Base-by-base conservation (phyloP, 2,888 invertebrate genomes). In the Chaetoderma sp. region DNA sequence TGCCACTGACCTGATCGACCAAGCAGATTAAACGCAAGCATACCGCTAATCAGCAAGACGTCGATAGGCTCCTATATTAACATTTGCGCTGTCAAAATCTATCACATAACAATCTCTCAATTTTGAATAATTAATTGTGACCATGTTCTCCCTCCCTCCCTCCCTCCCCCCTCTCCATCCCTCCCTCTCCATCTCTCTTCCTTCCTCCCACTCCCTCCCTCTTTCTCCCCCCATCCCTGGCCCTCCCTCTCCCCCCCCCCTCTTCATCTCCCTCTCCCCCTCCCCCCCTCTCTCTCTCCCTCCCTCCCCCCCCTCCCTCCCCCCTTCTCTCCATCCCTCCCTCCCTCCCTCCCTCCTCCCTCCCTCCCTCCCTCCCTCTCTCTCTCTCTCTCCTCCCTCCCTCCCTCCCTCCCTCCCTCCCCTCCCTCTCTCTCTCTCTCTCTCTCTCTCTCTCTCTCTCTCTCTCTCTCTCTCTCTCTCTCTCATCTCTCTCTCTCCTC, bases 211-310 rank as follows among this genome's bases (percentile, higher is more conserved):
- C n/a, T n/a, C n/a, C n/a, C n/a, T n/a, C n/a, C n/a, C 39, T 42
- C 39, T 42, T 56, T 42, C 39, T 42, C 39, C 56, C 39, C 56
- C 39, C 56, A 39, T 42, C n/a, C n/a, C n/a, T n/a, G n/a, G n/a
- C n/a, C n/a, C n/a, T n/a, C n/a, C n/a, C n/a, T n/a, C n/a, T n/a
- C n/a, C n/a, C n/a, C n/a, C n/a, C n/a, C n/a, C n/a, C n/a, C n/a
- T n/a, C n/a, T n/a, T n/a, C n/a, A n/a, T 56, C 56, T 56, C 56
- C 39, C 56, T 33, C 56, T 32, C 56, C 39, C 36, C 39, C 56
- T 56, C 56, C 21, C 56, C 21, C 56, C 39, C 33, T 56, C 56
- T 56, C 56, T 21, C 50, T 21, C 25, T 21, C 10, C 42, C 4
- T 21, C 27, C 16, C 50, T 50, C 25, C 27, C 6, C 50, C 28